Percentiles rank a stretch among this genome's conserved stretches.
Evolutionary conservation across 2,888 invertebrate genomes (phyloP).

Genomic region (Zygogramma bicolorata): DNA sequence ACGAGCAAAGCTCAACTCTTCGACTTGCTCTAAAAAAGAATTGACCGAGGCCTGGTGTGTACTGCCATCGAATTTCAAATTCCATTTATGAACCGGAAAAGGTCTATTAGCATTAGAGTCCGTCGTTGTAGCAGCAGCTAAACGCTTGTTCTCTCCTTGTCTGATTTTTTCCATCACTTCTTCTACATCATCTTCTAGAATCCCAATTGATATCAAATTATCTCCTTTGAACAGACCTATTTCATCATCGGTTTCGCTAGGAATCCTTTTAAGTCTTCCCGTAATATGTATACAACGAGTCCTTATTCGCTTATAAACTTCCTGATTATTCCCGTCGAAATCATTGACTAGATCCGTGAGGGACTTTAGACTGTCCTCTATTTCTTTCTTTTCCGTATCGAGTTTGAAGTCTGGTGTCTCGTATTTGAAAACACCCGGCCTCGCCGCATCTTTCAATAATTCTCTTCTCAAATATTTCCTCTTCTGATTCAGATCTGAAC

Average conservation of each 20-base stretch:
- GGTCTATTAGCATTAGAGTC: not conserved
- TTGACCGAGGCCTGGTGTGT: not conserved
- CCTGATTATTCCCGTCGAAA: slow-evolving; percentile 14
- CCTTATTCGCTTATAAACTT: not conserved
- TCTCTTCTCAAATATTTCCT: not conserved
- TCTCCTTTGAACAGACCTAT: not conserved
- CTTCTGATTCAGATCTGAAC: not conserved
- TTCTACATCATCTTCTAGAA: not conserved
- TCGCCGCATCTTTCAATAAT: not conserved
- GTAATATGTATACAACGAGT: not conserved
- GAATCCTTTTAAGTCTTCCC: not conserved
- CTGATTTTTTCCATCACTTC: not conserved
- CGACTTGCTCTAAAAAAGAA: not conserved
- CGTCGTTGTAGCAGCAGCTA: not conserved
- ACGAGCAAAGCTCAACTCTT: not conserved
- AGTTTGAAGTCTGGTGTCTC: not conserved
- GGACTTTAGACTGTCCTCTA: not conserved
- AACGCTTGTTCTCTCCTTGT: not conserved
- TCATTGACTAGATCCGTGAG: slow-evolving; percentile 3
- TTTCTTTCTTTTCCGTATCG: not conserved
- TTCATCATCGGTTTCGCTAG: not conserved
- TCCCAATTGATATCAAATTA: not conserved
- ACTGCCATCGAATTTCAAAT: not conserved
- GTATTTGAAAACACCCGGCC: not conserved
- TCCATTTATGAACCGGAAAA: slow-evolving; percentile 13